These are phyloP conservation scores for Erebia aethiops DNA, from an alignment of 2,888 invertebrate species.

Conservation along the genomic window DNA sequence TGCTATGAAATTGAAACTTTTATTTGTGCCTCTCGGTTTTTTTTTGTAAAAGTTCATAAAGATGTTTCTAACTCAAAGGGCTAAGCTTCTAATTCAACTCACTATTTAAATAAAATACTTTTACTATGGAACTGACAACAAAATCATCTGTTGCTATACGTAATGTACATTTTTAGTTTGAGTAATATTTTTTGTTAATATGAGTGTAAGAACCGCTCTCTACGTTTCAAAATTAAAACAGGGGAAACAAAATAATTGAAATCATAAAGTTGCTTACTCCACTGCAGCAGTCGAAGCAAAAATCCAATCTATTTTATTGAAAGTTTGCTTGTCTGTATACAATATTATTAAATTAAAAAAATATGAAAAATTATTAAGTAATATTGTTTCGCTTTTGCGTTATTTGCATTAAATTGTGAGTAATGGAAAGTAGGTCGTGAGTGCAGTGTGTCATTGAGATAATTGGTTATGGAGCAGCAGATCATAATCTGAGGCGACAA, in stretches of 20 bases:
- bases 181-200: no score
- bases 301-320: neutral
- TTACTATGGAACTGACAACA: no score
- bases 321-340: neutral
- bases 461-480: neutral
- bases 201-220: neutral
- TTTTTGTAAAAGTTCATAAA: no score
- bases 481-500: neutral
- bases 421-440: conserved; percentile 35
- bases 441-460: conserved; percentile 27
- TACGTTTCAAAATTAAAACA: neutral
- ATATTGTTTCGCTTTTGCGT: conserved; percentile 13
- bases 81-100: no score
- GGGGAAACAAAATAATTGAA: neutral
- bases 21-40: no score
- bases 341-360: conserved; percentile 18
- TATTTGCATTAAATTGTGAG: conserved; percentile 34
- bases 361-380: conserved; percentile 17
- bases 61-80: no score
- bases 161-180: no score
- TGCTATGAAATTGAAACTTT: no score
- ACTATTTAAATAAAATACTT: no score
- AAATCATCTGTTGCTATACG: no score
- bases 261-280: conserved; percentile 1
- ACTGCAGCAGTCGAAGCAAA: neutral